These are phyloP conservation scores for Cervus canadensis DNA, from an alignment of 2,113 vertebrate species.

Conservation along the genomic window DNA sequence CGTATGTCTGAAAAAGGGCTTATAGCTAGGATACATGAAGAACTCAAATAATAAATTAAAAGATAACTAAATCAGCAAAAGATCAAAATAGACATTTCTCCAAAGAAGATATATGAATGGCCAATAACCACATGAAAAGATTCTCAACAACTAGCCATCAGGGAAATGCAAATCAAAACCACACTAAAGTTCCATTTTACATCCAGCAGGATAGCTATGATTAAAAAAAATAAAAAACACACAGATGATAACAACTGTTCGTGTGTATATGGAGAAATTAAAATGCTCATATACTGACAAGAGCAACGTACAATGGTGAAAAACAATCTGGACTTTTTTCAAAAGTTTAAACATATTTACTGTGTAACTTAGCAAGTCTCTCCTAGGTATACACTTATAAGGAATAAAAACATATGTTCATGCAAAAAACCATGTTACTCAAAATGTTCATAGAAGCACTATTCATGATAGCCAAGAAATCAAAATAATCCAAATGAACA, in stretches of 20 bases:
- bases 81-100: not conserved
- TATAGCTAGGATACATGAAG: not conserved
- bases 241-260: not conserved
- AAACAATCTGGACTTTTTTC: not conserved
- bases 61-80: not conserved
- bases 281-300: not conserved
- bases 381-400: not conserved
- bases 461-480: not conserved
- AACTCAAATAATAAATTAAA: not conserved
- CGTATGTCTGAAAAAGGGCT: not conserved
- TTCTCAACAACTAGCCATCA: not conserved
- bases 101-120: not conserved
- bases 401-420: not conserved
- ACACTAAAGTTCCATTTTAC: not conserved
- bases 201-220: not conserved
- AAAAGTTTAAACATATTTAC: not conserved
- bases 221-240: not conserved
- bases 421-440: not conserved
- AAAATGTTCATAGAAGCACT: not conserved
- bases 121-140: not conserved
- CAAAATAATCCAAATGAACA: not conserved
- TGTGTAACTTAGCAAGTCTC: not conserved
- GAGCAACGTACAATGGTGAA: not conserved
- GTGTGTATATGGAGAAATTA: not conserved
- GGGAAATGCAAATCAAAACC: not conserved